Evolutionary conservation across 1,140 invertebrate genomes (phyloP), one percentile per base, ranked within the genome.

Genomic region (Varroa destructor): DNA sequence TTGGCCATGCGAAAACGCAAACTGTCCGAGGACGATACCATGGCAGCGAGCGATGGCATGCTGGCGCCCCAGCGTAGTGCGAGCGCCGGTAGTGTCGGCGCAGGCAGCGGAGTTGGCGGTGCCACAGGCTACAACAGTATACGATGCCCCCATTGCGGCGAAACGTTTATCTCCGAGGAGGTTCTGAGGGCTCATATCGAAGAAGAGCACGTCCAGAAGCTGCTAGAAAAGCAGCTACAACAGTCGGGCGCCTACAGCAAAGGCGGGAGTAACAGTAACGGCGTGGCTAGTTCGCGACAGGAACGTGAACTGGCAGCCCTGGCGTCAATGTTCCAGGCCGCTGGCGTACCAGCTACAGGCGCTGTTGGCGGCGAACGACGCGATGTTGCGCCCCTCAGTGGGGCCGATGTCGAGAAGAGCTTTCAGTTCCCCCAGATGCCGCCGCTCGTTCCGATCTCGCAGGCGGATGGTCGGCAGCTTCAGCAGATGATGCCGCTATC

Each of bases 141-240:
- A 72, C 67, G 72, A 6, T 78, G 77, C 71, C 76, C 74, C 12
- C 77, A 78, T 70, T 78, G 76, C 74, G 73, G 71, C 51, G 70
- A 71, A n/a, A 57, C 72, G 10, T 78, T 77, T 70, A 71, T 71
- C 3, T 74, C 25, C 37, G 77, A 78, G 67, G 73, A 78, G n/a
- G 54, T 73, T 37, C 73, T 78, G 12, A 73, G 75, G 55, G 72
- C 75, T 54, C 76, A 80, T 61, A 74, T 78, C 2, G 77, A 78
- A 72, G 77, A 76, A 51, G 77, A 79, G 71, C 78, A 78, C 72
- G 75, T 74, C 56, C 76, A 75, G 70, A 78, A 75, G 56, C 58
- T 73, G 51, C 61, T 76, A 70, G 74, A 74, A 74, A 75, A 55
- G 67, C 75, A 76, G 72, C 74, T 76, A 46, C 75, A 75, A 61